Percentiles rank a stretch among this genome's conserved stretches.
Evolutionary conservation across 2,888 invertebrate species (phyloP).

Genomic region (Digitonthophagus gazella): DNA sequence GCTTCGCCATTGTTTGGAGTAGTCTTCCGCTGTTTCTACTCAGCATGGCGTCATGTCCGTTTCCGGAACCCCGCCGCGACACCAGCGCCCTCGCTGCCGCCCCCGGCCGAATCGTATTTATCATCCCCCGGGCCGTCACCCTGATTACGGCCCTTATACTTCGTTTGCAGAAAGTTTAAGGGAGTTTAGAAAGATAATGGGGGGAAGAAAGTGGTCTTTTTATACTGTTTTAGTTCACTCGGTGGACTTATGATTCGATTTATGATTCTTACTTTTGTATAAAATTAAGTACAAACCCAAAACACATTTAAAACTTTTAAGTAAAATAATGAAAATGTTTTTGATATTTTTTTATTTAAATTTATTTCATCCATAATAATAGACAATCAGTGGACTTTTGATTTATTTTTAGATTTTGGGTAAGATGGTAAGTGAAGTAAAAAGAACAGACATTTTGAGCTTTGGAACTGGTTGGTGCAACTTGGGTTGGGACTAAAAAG

Average conservation of each 20-base stretch:
- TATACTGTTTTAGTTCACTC: not conserved
- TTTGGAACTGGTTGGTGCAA: too few relatives aligned
- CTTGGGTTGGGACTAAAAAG: too few relatives aligned
- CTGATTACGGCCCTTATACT: constrained; percentile 13
- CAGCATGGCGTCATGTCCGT: constrained; percentile 55
- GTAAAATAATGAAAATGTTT: too few relatives aligned
- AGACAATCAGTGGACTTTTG: too few relatives aligned
- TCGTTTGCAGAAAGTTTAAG: constrained; percentile 26
- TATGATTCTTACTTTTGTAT: not conserved
- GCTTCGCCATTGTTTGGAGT: constrained; percentile 52
- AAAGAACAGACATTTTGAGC: too few relatives aligned
- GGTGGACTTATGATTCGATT: constrained; percentile 8
- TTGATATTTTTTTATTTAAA: too few relatives aligned
- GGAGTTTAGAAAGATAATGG: not conserved
- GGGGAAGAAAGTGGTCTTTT: not conserved
- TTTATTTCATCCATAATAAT: too few relatives aligned
- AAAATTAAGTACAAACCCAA: too few relatives aligned
- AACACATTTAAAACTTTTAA: too few relatives aligned
- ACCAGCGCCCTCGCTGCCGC: constrained; percentile 32
- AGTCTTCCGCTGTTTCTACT: constrained; percentile 54
- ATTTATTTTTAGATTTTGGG: too few relatives aligned
- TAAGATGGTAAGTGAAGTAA: too few relatives aligned
- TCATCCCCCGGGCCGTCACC: constrained; percentile 33
- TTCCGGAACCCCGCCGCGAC: constrained; percentile 41
- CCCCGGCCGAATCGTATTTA: constrained; percentile 40